These are phyloP conservation scores for Eueremaeus valkanovi DNA, from an alignment of 2,888 invertebrate species.

Conservation along the genomic window DNA sequence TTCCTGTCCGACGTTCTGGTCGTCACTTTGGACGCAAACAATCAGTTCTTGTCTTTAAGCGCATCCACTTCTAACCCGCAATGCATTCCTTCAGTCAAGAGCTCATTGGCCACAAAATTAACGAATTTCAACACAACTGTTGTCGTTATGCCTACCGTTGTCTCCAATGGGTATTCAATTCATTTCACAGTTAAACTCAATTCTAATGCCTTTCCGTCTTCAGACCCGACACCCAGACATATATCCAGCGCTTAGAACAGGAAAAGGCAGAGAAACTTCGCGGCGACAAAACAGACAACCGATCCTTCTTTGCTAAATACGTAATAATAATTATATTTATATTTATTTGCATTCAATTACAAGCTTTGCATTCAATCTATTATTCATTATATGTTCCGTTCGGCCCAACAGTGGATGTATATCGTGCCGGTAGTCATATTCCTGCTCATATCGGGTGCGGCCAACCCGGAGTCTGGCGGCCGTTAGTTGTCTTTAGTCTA, in stretches of 20 bases:
- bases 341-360: background rate
- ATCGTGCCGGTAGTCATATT: constrained; percentile 89
- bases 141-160: constrained; percentile 71
- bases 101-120: constrained; percentile 48
- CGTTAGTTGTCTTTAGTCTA: background rate
- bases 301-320: constrained; percentile 96
- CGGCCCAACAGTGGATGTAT: constrained; percentile 99
- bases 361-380: too few species aligned
- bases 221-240: constrained; percentile 91
- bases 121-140: constrained; percentile 68
- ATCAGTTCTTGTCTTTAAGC: constrained; percentile 63
- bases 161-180: constrained; percentile 65
- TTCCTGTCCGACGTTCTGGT: constrained; percentile 72
- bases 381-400: too few species aligned
- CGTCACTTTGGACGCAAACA: constrained; percentile 72
- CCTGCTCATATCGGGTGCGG: constrained; percentile 79
- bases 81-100: constrained; percentile 48
- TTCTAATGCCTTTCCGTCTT: constrained; percentile 36
- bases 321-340: too few species aligned
- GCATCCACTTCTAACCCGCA: constrained; percentile 54
- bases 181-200: background rate
- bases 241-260: constrained; percentile 85
- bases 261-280: constrained; percentile 81
- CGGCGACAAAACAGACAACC: constrained; percentile 66
- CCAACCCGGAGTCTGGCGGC: constrained; percentile 62